Evolutionary conservation across 2,113 vertebrate genomes (phyloP).

Genomic region (Nothobranchius kuhntae): DNA sequence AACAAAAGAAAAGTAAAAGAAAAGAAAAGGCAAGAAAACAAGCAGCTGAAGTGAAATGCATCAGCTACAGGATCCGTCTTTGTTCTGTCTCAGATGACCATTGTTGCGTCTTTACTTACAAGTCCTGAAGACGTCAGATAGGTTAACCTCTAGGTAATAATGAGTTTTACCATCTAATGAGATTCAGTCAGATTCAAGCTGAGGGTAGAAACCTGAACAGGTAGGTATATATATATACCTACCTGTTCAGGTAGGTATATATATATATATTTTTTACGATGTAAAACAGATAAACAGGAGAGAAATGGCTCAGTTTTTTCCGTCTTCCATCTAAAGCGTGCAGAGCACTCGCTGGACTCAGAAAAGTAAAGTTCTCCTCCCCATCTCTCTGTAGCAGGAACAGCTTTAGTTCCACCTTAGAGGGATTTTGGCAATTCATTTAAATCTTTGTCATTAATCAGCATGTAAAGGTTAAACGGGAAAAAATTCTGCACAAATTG

Average conservation of each 20-base stretch:
- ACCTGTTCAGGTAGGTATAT: too few species aligned
- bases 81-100: constrained; percentile 39
- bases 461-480: constrained; percentile 64
- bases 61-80: constrained; percentile 34
- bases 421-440: constrained; percentile 61
- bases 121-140: constrained; percentile 54
- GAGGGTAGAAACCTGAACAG: constrained; percentile 33
- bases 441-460: constrained; percentile 70
- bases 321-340: constrained; percentile 8
- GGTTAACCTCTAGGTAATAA: constrained; percentile 70
- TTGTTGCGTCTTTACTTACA: constrained; percentile 66
- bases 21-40: constrained; percentile 4
- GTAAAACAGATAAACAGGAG: constrained; percentile 9
- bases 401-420: constrained; percentile 63
- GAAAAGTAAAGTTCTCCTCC: constrained; percentile 17
- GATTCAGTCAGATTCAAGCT: constrained; percentile 54
- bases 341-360: constrained; percentile 17
- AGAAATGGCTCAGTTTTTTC: constrained; percentile 1
- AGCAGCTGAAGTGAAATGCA: constrained; percentile 21
- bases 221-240: too few species aligned
- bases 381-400: constrained; percentile 25
- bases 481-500: constrained; percentile 56
- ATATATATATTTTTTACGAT: neutral
- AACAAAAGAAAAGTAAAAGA: neutral
- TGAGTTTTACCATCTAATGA: constrained; percentile 63